These are phyloP conservation scores for Gymnocephalus cernua DNA, from an alignment of 2,113 vertebrate species.

Conservation along the genomic window DNA sequence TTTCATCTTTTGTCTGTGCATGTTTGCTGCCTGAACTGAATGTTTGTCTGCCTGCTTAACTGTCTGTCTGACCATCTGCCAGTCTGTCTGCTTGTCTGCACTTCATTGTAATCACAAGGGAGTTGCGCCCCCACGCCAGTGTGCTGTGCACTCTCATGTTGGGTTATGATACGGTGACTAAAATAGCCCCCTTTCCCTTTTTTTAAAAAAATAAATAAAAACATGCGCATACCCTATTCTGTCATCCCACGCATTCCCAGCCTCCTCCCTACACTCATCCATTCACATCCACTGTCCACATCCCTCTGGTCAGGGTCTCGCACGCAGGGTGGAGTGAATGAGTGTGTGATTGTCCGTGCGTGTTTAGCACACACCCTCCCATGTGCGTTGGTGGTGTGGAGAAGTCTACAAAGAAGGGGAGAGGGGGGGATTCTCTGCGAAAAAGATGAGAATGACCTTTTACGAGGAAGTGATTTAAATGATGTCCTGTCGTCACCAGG, in stretches of 20 bases:
- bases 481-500: conserved; percentile 70
- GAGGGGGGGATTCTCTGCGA: conserved; percentile 39
- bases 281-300: conserved; percentile 45
- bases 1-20: conserved; percentile 24
- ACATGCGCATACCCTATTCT: conserved; percentile 33
- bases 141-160: conserved; percentile 16
- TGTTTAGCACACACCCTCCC: background rate
- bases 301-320: conserved; percentile 34
- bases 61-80: conserved; percentile 51
- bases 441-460: conserved; percentile 80
- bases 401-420: background rate
- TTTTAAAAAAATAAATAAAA: too few relatives aligned
- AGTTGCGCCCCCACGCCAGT: background rate
- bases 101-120: conserved; percentile 27
- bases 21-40: conserved; percentile 2
- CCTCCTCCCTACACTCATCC: conserved; percentile 36
- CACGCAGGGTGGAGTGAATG: background rate
- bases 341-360: conserved; percentile 1
- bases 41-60: conserved; percentile 40
- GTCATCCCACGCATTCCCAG: conserved; percentile 57
- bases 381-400: conserved; percentile 8
- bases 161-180: conserved; percentile 43
- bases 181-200: conserved; percentile 52
- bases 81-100: conserved; percentile 33
- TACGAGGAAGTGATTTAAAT: conserved; percentile 74